phyloP scores from a whole-genome alignment of 2,797 vertebrate genomes.

The Gymnodraco acuticeps region DNA sequence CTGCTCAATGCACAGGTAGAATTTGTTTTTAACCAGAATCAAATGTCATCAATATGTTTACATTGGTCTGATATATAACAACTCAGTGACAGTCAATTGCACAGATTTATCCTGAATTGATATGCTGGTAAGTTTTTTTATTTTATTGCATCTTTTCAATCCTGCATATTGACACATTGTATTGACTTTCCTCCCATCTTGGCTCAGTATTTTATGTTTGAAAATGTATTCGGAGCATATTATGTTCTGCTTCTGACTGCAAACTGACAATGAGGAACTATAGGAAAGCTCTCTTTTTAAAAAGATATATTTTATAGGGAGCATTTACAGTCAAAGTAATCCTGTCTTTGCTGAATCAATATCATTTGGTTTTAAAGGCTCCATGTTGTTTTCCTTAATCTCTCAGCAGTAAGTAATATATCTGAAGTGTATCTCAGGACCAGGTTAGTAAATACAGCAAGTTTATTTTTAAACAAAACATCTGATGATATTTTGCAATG shows the following conservation, averaged over 20 bases:
- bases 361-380: background rate
- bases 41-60: background rate
- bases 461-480: background rate
- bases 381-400: background rate
- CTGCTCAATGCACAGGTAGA: background rate
- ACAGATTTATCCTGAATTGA: slow-evolving; percentile 3
- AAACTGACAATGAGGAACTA: background rate
- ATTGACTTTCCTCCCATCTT: background rate
- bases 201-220: background rate
- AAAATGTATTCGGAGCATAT: slow-evolving; percentile 7
- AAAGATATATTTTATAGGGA: background rate
- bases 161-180: background rate
- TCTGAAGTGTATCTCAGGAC: background rate
- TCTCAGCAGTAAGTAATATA: background rate
- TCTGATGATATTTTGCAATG: background rate
- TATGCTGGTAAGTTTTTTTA: background rate
- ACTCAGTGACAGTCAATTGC: background rate
- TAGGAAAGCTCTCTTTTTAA: background rate
- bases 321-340: background rate
- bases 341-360: background rate
- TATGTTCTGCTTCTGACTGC: background rate
- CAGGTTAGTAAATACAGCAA: background rate
- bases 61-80: background rate
- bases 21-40: background rate
- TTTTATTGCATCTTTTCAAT: slow-evolving; percentile 1